Percentiles rank a stretch among this genome's conserved stretches.
Conservation (phyloP, 2,797 vertebrate genomes). For the Pseudochirops corinnae region DNA sequence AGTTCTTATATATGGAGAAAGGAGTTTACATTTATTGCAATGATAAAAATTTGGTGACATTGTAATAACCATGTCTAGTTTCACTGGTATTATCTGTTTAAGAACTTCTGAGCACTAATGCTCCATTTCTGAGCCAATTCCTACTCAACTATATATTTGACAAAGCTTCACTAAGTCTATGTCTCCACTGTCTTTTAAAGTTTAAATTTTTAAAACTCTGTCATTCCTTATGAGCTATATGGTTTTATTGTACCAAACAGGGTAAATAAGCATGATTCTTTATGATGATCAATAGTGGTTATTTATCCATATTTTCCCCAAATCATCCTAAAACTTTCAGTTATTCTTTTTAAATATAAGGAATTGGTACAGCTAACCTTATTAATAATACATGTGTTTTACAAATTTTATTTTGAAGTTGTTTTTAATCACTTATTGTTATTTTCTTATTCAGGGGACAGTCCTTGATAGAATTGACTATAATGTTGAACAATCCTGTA, state of each 20-base stretch:
- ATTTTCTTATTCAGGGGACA: slow-evolving; percentile 90
- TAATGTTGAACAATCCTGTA: slow-evolving; percentile 96
- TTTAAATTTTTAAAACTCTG: neutral
- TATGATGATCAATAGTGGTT: accelerated
- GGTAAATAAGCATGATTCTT: neutral
- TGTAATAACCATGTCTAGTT: accelerated
- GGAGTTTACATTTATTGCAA: accelerated
- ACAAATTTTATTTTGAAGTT: neutral
- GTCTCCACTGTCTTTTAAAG: neutral
- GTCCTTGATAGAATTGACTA: slow-evolving; percentile 99
- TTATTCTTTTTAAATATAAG: neutral
- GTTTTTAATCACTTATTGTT: slow-evolving; percentile 51
- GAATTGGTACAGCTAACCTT: neutral
- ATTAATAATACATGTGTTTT: neutral
- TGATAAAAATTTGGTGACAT: neutral
- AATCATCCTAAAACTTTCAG: neutral
- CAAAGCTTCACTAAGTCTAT: neutral
- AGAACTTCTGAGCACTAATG: neutral
- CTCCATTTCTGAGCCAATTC: neutral
- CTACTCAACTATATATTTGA: neutral
- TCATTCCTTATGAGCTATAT: neutral
- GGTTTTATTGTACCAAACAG: neutral
- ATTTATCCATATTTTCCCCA: neutral
- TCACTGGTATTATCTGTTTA: neutral
- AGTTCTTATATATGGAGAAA: neutral